Percentiles rank a stretch among this genome's conserved stretches.
Conservation (phyloP, 2,888 invertebrate species). For the Drosophila demipolita region DNA sequence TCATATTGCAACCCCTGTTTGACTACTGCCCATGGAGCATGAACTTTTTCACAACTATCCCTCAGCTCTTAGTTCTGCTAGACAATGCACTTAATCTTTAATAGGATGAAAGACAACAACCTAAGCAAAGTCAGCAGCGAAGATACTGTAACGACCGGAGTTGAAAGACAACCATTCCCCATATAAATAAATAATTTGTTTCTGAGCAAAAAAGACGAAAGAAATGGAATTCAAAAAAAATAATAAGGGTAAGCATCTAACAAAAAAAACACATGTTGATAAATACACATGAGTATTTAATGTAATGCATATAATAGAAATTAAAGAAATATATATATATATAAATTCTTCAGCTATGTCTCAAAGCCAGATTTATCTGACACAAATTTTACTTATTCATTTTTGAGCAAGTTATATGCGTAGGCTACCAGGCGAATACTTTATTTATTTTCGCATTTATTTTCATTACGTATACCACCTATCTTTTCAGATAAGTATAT, state of each 20-base stretch:
- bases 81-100: conserved; percentile 75
- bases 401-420: background rate
- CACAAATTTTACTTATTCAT: background rate
- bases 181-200: conserved; percentile 62
- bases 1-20: conserved; percentile 32
- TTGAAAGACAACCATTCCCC: conserved; percentile 70
- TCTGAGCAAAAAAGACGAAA: conserved; percentile 32
- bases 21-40: conserved; percentile 16
- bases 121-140: conserved; percentile 21
- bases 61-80: conserved; percentile 33
- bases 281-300: background rate
- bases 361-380: background rate
- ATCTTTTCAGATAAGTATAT: background rate
- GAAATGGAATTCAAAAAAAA: conserved; percentile 53
- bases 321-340: background rate
- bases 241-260: conserved; percentile 38
- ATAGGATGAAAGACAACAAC: conserved; percentile 63
- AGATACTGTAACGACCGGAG: conserved; percentile 36
- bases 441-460: background rate
- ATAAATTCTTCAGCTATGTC: background rate
- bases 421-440: background rate
- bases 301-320: too few relatives aligned
- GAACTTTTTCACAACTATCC: conserved; percentile 2
- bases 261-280: background rate
- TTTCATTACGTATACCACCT: background rate